A percentile compares a stretch with the other conserved stretches of the same genome.
Conservation (phyloP, 2,113 vertebrate species). For the Martes martes region DNA sequence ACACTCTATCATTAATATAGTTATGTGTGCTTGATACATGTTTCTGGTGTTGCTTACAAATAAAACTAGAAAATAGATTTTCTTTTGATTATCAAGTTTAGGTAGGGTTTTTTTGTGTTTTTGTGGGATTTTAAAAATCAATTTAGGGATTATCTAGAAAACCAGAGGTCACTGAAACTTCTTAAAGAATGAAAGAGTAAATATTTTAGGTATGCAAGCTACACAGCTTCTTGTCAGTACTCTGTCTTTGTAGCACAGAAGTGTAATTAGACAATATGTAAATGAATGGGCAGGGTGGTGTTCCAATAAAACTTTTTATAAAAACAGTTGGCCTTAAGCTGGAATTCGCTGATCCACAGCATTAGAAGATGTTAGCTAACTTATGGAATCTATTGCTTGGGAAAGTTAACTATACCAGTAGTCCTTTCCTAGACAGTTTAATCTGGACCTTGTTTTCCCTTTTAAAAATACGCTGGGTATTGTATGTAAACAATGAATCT, state of each 20-base stretch:
- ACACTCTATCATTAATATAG: conserved; percentile 9
- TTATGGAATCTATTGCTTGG: background rate
- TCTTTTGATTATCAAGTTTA: background rate
- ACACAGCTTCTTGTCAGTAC: background rate
- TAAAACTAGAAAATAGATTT: background rate
- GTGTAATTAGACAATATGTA: background rate
- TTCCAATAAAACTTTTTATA: background rate
- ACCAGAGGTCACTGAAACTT: background rate
- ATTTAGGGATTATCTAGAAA: background rate
- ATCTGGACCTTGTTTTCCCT: background rate
- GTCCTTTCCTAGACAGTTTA: background rate
- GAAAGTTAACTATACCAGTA: background rate
- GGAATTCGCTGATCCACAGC: background rate
- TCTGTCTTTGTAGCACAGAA: background rate
- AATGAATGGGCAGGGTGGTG: background rate
- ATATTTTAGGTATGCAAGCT: background rate
- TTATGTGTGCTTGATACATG: background rate
- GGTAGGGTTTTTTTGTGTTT: background rate
- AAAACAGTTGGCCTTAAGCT: background rate
- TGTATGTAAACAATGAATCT: too few species aligned
- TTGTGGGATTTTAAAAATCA: background rate
- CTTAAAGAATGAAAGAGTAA: background rate
- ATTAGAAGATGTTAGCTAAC: background rate
- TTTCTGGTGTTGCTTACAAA: background rate
- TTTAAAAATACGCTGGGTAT: background rate